A percentile compares a stretch with the other conserved stretches of the same genome.
phyloP scores from a whole-genome alignment of 2,797 vertebrate species.

The Phataginus tetradactyla region DNA sequence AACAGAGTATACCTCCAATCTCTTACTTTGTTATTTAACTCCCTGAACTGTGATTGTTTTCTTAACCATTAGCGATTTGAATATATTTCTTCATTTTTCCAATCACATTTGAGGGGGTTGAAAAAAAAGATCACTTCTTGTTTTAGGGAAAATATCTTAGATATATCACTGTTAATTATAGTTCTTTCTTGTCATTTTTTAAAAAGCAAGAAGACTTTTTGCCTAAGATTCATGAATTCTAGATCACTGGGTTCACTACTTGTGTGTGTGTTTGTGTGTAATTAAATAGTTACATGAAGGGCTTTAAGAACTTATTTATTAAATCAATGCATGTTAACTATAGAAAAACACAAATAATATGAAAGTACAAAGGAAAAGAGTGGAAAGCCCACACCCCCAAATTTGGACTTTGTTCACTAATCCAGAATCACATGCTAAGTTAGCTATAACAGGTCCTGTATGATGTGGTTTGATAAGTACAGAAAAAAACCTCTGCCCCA shows the following conservation, averaged over 20 bases:
- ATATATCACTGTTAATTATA: not conserved
- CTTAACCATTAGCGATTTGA: slow-evolving; percentile 7
- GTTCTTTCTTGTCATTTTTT: not conserved
- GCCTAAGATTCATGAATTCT: slow-evolving; percentile 2
- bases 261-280: not conserved
- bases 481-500: not conserved
- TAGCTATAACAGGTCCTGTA: not conserved
- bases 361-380: not conserved
- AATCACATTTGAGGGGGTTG: not conserved
- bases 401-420: not conserved
- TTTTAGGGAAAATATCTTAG: slow-evolving; percentile 10
- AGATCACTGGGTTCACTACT: not conserved
- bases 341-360: not conserved
- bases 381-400: not conserved
- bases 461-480: not conserved
- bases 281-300: not conserved
- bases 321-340: slow-evolving; percentile 14
- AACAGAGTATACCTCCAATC: not conserved
- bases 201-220: slow-evolving; percentile 36
- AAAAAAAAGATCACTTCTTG: slow-evolving; percentile 7
- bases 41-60: not conserved
- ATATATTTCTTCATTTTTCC: slow-evolving; percentile 38
- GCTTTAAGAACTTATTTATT: slow-evolving; percentile 30
- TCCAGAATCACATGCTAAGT: not conserved
- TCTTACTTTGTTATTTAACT: not conserved